Evolutionary conservation across 2,888 invertebrate genomes (phyloP), one percentile per base, ranked within the genome.

Genomic region (Caenorhabditis sp.): DNA sequence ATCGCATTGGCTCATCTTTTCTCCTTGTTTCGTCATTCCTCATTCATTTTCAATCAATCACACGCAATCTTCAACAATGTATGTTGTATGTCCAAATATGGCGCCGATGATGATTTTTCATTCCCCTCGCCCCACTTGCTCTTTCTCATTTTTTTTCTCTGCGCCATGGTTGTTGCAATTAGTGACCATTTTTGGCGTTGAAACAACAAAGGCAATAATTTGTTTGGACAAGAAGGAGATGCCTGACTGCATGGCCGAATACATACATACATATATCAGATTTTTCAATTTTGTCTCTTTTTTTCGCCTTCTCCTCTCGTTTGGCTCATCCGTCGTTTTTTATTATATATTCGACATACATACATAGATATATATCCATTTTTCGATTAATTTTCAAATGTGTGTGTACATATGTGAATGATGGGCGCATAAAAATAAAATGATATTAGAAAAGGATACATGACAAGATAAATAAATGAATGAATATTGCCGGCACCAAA

Each of bases 371-470:
- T 43, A 43, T 63, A 63, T 68, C 58, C 52, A 59, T 38, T 71
- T 71, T 67, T 71, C 71, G 71, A 71, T 71, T 71, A 71, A 71
- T 71, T 71, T 71, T 63, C 63, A 57, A 71, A 61, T 26, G 49
- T 31, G 61, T 56, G 70, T 67, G 65, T 69, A 69, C 63, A 36
- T 62, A 56, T 60, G 38, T 58, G 49, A 49, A 59, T 69, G 54
- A 31, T 60, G 7, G 38, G 36, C 23, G 21, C 50, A 21, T 50
- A 17, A 65, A 54, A 64, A 67, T 71, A 71, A 71, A 71, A 71
- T 71, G 70, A 67, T 71, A 71, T 71, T 67, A 71, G 66, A 66
- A 43, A 43, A 43, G 43, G 43, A 43, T 14, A 43, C 43, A 43
- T 43, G 43, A 17, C 43, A 43, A 17, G 52, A 65, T 54, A 59